Evolutionary conservation across 1,140 invertebrate genomes (phyloP).

Genomic region (Chymomyza costata): DNA sequence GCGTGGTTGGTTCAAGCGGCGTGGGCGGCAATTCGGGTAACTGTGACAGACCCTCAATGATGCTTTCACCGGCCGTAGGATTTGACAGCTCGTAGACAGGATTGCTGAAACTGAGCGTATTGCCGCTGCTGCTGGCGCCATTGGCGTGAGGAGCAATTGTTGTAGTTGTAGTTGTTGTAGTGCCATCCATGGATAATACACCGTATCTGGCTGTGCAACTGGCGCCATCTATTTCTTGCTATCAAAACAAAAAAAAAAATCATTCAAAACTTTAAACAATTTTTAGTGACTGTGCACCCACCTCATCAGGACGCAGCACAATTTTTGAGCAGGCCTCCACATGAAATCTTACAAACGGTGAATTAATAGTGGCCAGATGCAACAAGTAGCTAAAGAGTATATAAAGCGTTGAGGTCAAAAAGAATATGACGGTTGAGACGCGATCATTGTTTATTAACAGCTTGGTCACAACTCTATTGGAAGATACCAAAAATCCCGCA

Average conservation of each 20-base stretch:
- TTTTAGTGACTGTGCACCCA: slow-evolving; percentile 68
- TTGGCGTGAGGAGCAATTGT: slow-evolving; percentile 36
- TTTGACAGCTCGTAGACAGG: slow-evolving; percentile 85
- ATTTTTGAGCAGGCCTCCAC: slow-evolving; percentile 85
- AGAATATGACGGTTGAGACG: slow-evolving; percentile 90
- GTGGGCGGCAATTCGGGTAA: slow-evolving; percentile 69
- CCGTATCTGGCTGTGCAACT: slow-evolving; percentile 57
- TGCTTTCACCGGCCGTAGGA: slow-evolving; percentile 77
- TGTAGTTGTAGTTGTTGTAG: slow-evolving; percentile 74
- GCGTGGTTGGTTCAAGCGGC: slow-evolving; percentile 65
- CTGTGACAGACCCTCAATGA: slow-evolving; percentile 66
- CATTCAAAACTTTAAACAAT: neutral
- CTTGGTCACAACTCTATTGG: slow-evolving; percentile 90
- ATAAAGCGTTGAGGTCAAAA: slow-evolving; percentile 84
- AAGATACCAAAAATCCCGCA: slow-evolving; percentile 89
- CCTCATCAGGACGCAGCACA: slow-evolving; percentile 86
- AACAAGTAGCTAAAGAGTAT: slow-evolving; percentile 85
- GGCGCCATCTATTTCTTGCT: slow-evolving; percentile 64
- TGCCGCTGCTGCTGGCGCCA: slow-evolving; percentile 17
- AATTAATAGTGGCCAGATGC: slow-evolving; percentile 84
- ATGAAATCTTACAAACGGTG: slow-evolving; percentile 90
- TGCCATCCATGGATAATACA: slow-evolving; percentile 71
- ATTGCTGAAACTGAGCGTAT: slow-evolving; percentile 79
- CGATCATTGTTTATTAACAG: slow-evolving; percentile 82
- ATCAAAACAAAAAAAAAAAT: slow-evolving; percentile 13